Conservation (phyloP, 2,888 invertebrate species). For the Acanthacorydalis orientalis region DNA sequence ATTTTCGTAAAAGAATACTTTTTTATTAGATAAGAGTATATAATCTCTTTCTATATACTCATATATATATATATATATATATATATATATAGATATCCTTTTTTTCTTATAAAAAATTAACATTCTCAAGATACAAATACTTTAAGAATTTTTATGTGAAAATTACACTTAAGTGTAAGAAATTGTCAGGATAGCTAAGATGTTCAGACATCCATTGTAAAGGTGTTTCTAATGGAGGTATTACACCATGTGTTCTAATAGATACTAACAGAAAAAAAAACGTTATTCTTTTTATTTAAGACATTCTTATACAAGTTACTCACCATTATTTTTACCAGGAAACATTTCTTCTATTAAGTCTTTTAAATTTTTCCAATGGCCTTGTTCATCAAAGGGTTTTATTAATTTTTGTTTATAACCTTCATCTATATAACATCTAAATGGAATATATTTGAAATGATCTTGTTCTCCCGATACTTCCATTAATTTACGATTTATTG, state of each 20-base stretch:
- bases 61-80: background rate
- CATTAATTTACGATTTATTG: constrained; percentile 90
- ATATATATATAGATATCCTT: background rate
- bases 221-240: constrained; percentile 74
- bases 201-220: constrained; percentile 96
- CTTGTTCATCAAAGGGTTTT: constrained; percentile 57
- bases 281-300: background rate
- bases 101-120: background rate
- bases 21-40: too few relatives aligned
- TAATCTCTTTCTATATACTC: too few relatives aligned
- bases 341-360: constrained; percentile 54
- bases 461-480: constrained; percentile 65
- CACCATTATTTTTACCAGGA: constrained; percentile 36
- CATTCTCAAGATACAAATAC: constrained; percentile 3
- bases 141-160: constrained; percentile 9
- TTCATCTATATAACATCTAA: constrained; percentile 61
- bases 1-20: too few relatives aligned
- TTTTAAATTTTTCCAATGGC: constrained; percentile 50
- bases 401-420: constrained; percentile 59
- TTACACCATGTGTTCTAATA: constrained; percentile 77
- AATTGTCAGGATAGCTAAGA: constrained; percentile 96
- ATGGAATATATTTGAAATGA: constrained; percentile 77
- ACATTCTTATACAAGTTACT: constrained; percentile 8
- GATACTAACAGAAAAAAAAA: constrained; percentile 38
- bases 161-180: constrained; percentile 67